phyloP scores from a whole-genome alignment of 2,113 vertebrate species.

The Myiopsitta monachus region DNA sequence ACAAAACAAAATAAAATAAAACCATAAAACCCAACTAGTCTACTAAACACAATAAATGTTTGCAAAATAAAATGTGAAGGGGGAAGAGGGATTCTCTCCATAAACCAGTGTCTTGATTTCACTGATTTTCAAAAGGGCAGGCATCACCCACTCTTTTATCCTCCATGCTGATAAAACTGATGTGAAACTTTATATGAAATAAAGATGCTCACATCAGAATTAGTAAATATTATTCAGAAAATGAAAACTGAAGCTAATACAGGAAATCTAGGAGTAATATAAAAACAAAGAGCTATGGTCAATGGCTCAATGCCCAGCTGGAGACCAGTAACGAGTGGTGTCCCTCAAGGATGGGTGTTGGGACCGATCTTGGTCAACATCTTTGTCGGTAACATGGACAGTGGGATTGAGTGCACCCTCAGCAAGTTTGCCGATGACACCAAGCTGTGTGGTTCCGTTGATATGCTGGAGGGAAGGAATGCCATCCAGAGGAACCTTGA shows the following conservation, averaged over 20 bases:
- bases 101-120: background rate
- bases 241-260: background rate
- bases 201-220: background rate
- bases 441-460: too few species aligned
- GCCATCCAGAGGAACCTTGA: too few species aligned
- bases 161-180: background rate
- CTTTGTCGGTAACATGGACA: too few species aligned
- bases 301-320: too few species aligned
- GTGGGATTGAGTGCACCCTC: too few species aligned
- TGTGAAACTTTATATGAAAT: background rate
- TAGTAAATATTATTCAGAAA: background rate
- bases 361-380: too few species aligned
- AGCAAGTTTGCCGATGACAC: too few species aligned
- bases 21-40: background rate
- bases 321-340: too few species aligned
- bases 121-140: background rate
- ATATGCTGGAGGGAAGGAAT: too few species aligned
- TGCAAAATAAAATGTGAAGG: background rate
- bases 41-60: background rate
- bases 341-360: too few species aligned
- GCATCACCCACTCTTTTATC: background rate
- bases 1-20: background rate
- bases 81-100: background rate
- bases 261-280: background rate
- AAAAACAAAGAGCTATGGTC: background rate